These are phyloP conservation scores for Lithobates sylvaticus DNA, from an alignment of 2,797 vertebrate genomes.

Conservation along the genomic window DNA sequence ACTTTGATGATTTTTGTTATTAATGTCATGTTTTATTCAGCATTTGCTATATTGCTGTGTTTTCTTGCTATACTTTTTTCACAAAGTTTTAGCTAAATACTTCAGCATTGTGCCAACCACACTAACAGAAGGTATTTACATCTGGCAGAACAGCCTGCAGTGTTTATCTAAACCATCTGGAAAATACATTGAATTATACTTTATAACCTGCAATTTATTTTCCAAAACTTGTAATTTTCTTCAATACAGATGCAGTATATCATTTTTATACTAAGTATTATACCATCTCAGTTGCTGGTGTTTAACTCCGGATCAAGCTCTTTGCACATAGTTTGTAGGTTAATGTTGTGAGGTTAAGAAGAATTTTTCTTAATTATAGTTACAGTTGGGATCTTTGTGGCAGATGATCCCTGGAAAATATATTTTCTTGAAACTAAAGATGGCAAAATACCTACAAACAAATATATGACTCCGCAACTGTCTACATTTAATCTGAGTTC, in stretches of 20 bases:
- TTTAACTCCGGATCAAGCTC: background rate
- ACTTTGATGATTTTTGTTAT: background rate
- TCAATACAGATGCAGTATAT: background rate
- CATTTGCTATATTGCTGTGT: background rate
- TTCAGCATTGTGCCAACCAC: constrained; percentile 14
- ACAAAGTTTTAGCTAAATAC: background rate
- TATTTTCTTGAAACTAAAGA: too few species aligned
- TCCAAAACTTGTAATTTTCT: constrained; percentile 27
- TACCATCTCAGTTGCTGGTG: background rate
- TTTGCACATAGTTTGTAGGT: constrained; percentile 2
- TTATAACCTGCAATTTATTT: constrained; percentile 45
- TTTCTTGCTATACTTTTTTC: background rate
- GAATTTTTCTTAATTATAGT: background rate
- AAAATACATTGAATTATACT: constrained; percentile 29
- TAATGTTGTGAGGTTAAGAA: background rate
- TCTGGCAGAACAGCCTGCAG: background rate
- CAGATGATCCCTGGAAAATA: too few species aligned
- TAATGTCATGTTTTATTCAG: background rate
- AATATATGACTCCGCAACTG: too few species aligned
- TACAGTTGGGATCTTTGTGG: background rate
- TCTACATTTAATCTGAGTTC: too few species aligned
- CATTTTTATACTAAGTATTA: constrained; percentile 20
- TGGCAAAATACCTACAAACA: too few species aligned
- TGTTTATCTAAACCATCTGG: constrained; percentile 34
- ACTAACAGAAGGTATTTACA: constrained; percentile 22